Base-by-base conservation (phyloP, 2,888 invertebrate genomes). In the Ypsolopha sequella region DNA sequence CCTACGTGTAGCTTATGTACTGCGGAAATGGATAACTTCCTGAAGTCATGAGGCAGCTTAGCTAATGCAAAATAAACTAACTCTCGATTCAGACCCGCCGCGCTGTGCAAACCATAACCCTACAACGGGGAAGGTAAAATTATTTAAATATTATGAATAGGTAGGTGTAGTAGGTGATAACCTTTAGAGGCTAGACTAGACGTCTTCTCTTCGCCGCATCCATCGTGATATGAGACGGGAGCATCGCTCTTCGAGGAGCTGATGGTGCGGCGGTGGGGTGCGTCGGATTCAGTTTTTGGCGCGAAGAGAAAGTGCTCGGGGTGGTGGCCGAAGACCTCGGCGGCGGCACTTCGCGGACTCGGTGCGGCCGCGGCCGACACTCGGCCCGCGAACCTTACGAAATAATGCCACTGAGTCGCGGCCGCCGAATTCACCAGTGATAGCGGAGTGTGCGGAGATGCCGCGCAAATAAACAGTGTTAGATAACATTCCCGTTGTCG, bases 331-430 rank as follows among this genome's bases (percentile, higher is more conserved):
- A 70, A 74, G 80, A 74, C 68, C 73, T 68, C 71, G 63, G 66
- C 64, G 62, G 65, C 10, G 65, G 63, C 74, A 76, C 70, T 76
- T 76, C 70, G 76, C 63, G 74, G 76, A 24, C 63, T 66, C 74
- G 76, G 76, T 74, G 77, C 80, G 80, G 77, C 76, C 76, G 80
- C 74, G 78, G 80, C 78, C 84, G 80, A 73, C 78, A 76, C 74
- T 76, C 78, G 78, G 76, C 77, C 76, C 66, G 74, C 72, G 71
- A 69, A 68, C 68, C 41, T 81, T 76, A 81, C 81, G 79, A 80
- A 80, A 80, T 73, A 77, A 82, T 84, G 82, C 73, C 77, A 73
- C 72, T 73, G 73, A 68, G 70, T 67, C 64, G 67, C 67, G 66
- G 68, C 65, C 72, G 64, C 69, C 74, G 64, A 76, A 76, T 68